Evolutionary conservation across 2,888 invertebrate species (phyloP).

Genomic region (Drosophila imparisetae): DNA sequence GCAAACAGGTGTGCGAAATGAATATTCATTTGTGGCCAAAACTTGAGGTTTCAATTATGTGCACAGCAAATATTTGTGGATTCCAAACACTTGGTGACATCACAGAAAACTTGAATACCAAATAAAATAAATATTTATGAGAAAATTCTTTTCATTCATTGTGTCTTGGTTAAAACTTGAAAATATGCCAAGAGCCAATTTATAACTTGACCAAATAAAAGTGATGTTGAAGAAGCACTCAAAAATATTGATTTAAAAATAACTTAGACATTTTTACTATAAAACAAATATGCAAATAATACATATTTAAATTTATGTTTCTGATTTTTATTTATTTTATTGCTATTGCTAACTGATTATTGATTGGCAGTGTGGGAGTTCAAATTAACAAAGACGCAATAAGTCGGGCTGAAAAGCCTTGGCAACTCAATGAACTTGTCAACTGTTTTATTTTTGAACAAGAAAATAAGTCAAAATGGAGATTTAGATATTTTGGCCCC

Average conservation of each 20-base stretch:
- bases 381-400: neutral
- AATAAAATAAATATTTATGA: neutral
- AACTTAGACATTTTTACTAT: neutral
- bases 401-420: neutral
- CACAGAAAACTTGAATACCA: constrained; percentile 3
- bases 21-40: constrained; percentile 30
- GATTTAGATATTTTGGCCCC: constrained; percentile 18
- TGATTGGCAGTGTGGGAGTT: neutral
- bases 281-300: neutral
- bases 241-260: neutral
- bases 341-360: neutral
- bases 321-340: too few species aligned
- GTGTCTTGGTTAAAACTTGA: neutral
- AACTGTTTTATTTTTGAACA: constrained; percentile 24
- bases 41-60: constrained; percentile 19
- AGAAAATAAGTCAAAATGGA: constrained; percentile 21
- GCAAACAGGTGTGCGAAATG: constrained; percentile 25
- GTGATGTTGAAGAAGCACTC: neutral
- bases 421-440: constrained; percentile 4
- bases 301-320: too few species aligned
- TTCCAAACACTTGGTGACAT: constrained; percentile 13
- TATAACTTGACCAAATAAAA: neutral
- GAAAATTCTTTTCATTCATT: neutral
- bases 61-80: constrained; percentile 21
- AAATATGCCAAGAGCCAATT: neutral